Conservation (phyloP, 2,888 invertebrate species). For the Tetranychus truncatus region DNA sequence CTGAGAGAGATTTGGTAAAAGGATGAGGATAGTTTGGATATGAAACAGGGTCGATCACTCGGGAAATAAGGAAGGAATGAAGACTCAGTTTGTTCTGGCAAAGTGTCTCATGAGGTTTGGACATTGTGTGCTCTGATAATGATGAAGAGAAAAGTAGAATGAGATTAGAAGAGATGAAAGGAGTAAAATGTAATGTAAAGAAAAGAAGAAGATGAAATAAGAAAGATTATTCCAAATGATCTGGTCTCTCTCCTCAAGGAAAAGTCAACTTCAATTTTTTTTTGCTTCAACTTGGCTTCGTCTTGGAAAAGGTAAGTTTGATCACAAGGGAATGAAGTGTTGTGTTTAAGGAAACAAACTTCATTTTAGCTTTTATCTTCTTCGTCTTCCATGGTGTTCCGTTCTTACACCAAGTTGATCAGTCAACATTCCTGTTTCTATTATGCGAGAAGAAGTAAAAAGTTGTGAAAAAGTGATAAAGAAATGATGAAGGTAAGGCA, state of each 20-base stretch:
- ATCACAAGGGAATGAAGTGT: background rate
- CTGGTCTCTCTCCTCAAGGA: background rate
- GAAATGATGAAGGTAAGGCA: background rate
- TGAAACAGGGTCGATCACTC: background rate
- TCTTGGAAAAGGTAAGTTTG: background rate
- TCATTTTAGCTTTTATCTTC: background rate
- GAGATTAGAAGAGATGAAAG: background rate
- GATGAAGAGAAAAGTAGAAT: background rate
- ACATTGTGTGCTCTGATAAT: background rate
- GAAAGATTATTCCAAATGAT: background rate
- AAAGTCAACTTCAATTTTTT: background rate
- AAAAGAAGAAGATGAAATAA: background rate
- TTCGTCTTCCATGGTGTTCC: background rate
- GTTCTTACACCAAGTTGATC: background rate
- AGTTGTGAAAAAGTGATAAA: background rate
- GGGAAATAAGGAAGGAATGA: background rate
- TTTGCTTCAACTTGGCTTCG: no score
- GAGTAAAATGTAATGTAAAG: background rate
- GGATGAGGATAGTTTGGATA: no score
- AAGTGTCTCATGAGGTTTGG: background rate
- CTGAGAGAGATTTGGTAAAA: no score
- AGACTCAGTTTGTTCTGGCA: background rate
- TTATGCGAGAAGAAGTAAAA: background rate
- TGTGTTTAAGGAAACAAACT: background rate
- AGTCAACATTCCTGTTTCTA: background rate